Percentiles rank a stretch among this genome's conserved stretches.
These are phyloP conservation scores for Nylanderia fulva DNA, from an alignment of 1,140 invertebrate genomes.

Conservation along the genomic window DNA sequence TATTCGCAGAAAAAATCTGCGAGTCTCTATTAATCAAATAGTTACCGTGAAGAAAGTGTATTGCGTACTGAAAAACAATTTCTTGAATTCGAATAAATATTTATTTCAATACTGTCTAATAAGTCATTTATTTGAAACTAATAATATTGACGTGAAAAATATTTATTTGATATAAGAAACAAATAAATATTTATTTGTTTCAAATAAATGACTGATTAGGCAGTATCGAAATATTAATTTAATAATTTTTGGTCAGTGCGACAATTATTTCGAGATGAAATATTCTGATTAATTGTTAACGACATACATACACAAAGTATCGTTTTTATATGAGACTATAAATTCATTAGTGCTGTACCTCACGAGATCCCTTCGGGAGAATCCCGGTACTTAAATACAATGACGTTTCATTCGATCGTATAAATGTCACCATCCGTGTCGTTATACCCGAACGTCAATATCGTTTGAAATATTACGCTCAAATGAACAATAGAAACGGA, in stretches of 20 bases:
- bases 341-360: not conserved
- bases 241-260: too few species aligned
- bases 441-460: not conserved
- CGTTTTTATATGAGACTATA: not conserved
- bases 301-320: not conserved
- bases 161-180: too few species aligned
- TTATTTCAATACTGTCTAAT: too few species aligned
- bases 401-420: not conserved
- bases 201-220: too few species aligned
- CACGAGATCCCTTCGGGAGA: not conserved
- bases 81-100: too few species aligned
- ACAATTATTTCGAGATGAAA: not conserved
- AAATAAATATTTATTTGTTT: too few species aligned
- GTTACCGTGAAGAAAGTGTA: not conserved
- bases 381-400: not conserved
- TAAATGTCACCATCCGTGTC: not conserved
- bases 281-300: conserved; percentile 6
- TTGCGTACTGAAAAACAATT: too few species aligned
- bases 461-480: not conserved
- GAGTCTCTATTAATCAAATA: not conserved
- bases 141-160: too few species aligned
- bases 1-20: not conserved
- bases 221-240: too few species aligned
- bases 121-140: too few species aligned
- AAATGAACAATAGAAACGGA: not conserved